Conservation (phyloP, 2,797 vertebrate species). For the Silurus aristotelis region DNA sequence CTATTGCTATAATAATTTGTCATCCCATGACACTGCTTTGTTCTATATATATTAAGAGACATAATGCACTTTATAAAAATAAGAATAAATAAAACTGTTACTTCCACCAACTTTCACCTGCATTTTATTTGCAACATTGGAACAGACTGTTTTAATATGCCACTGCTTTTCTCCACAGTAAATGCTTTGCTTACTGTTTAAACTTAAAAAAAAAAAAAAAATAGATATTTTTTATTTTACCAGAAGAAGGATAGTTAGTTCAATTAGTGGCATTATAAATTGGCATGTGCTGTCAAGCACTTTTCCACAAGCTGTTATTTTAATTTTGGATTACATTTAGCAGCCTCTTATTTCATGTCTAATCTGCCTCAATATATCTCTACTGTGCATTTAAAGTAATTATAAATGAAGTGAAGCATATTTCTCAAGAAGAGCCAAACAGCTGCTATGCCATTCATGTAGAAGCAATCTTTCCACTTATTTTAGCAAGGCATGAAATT, state of each 20-base stretch:
- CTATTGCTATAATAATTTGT: neutral
- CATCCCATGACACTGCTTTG: neutral
- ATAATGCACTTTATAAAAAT: neutral
- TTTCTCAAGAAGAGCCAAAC: neutral
- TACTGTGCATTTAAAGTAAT: neutral
- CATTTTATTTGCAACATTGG: neutral
- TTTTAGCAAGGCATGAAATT: neutral
- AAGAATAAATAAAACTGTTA: neutral
- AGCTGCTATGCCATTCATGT: neutral
- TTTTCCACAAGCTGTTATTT: neutral
- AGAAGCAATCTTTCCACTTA: neutral
- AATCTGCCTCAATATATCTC: neutral
- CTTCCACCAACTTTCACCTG: neutral
- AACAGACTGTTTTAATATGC: neutral
- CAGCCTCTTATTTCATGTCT: neutral
- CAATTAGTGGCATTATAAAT: neutral
- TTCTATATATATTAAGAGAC: neutral
- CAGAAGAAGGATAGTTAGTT: neutral
- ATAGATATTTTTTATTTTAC: neutral
- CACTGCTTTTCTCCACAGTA: neutral
- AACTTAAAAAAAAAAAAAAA: neutral
- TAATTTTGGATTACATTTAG: neutral
- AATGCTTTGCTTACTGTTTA: neutral
- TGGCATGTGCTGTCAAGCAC: neutral
- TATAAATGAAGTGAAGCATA: neutral